These are phyloP conservation scores for Orbicella faveolata DNA, from an alignment of 64 coral and sea anemone species.

Conservation along the genomic window DNA sequence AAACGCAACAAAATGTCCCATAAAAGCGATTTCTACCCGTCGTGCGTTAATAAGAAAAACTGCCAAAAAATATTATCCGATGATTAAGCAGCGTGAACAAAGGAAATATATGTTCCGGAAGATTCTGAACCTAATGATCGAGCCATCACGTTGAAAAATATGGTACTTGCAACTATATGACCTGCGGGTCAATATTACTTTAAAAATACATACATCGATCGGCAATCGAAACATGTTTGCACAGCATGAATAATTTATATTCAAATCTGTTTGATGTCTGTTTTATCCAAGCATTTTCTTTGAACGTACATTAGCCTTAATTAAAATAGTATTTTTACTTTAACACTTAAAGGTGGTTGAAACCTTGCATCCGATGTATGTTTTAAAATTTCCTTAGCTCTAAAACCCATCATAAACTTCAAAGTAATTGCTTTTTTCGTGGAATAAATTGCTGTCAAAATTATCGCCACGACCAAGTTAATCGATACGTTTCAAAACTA, in stretches of 20 bases:
- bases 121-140: no score
- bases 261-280: background rate
- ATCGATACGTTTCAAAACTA: no score
- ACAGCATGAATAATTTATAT: slow-evolving; percentile 1
- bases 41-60: background rate
- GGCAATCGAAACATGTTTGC: background rate
- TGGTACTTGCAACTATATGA: background rate
- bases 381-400: no score
- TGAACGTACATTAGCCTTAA: background rate
- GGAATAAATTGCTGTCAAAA: no score
- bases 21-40: background rate
- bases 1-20: no score
- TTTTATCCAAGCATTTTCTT: slow-evolving; percentile 18
- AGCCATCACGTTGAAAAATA: background rate
- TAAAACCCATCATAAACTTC: no score
- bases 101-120: no score
- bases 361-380: no score
- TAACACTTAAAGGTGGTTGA: no score
- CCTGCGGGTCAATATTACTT: background rate
- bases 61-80: background rate
- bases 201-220: background rate
- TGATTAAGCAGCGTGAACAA: background rate
- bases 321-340: background rate
- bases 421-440: no score
- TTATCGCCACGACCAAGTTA: no score